Evolutionary conservation across 2,113 vertebrate genomes (phyloP), one percentile per base, ranked within the genome.

Genomic region (Anolis carolinensis): DNA sequence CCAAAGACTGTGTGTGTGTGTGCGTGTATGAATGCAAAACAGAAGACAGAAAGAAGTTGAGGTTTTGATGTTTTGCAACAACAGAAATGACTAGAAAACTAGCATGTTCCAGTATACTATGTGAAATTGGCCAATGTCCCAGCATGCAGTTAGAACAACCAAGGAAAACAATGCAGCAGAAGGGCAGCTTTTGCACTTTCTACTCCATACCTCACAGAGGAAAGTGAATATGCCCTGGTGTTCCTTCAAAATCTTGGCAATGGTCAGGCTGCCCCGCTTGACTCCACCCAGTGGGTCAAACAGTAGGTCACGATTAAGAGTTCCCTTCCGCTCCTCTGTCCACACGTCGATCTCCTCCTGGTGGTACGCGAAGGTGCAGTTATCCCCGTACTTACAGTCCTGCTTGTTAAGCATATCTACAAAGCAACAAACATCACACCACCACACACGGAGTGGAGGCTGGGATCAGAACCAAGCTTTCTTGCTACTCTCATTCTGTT

Each of bases 271-370:
- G 86, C 97, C 97, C 27, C 97, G 96, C 87, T 96, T 95, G 91
- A 96, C 95, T 36, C 95, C 94, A 82, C 95, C 92, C 23, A 96
- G 87, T 0, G 96, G 96, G 90, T 97, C 96, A 68, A 99, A 99
- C 93, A 99, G 97, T 89, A 97, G 95, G 89, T 96, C 96, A 5
- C 98, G 95, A 94, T 97, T 97, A 90, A 99, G 95, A 68, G 95
- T 96, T 59, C 98, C 98, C 88, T 97, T 98, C 93, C 98, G 97
- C 95, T 99, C 98, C 91, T 97, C 96, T 0, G 97, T 99, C 98
- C 98, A 99, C 84, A 99, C 98, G 63, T 99, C 98, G 6, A 99
- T 98, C 96, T 99, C 98, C 95, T 98, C 97, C 96, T 98, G 98
- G 96, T 98, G 98, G 95, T 97, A 99, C 73, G 98, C 98, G 95